A percentile compares a stretch with the other conserved stretches of the same genome.
These are phyloP conservation scores for Pantherophis alleghaniensis DNA, from an alignment of 2,797 vertebrate genomes.

Conservation along the genomic window DNA sequence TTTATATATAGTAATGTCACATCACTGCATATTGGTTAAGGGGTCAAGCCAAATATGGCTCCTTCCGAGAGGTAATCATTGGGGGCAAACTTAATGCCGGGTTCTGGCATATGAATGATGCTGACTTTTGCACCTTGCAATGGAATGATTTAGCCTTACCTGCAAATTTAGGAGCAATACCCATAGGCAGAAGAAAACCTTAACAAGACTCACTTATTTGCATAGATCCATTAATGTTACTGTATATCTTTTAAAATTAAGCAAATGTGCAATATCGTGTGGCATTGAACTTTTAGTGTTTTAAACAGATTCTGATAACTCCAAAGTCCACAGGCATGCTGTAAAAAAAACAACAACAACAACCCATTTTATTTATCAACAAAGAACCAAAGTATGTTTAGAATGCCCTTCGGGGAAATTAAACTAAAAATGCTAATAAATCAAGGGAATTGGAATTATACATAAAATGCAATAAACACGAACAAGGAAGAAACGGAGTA, in stretches of 20 bases:
- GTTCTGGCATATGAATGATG: conserved; percentile 48
- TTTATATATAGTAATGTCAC: conserved; percentile 36
- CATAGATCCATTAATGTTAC: background rate
- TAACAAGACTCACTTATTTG: background rate
- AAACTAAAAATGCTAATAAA: background rate
- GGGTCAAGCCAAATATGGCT: conserved; percentile 22
- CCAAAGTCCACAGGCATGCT: background rate
- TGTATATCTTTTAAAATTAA: background rate
- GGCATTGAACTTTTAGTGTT: background rate
- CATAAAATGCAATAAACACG: background rate
- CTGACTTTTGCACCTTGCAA: conserved; percentile 15
- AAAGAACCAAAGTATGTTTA: background rate
- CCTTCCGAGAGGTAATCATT: conserved; percentile 54
- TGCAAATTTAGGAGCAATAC: background rate
- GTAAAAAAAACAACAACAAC: too few species aligned
- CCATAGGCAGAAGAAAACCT: conserved; percentile 15
- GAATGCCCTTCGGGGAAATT: background rate
- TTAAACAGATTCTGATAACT: background rate
- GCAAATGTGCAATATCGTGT: background rate
- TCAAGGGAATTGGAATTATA: background rate
- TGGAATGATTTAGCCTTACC: conserved; percentile 13
- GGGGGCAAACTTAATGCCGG: conserved; percentile 32
- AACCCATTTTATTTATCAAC: background rate
- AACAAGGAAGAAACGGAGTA: background rate
- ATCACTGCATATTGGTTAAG: conserved; percentile 19